Evolutionary conservation across 2,113 vertebrate genomes (phyloP), one percentile per base, ranked within the genome.

Genomic region (Aspiorhynchus laticeps): DNA sequence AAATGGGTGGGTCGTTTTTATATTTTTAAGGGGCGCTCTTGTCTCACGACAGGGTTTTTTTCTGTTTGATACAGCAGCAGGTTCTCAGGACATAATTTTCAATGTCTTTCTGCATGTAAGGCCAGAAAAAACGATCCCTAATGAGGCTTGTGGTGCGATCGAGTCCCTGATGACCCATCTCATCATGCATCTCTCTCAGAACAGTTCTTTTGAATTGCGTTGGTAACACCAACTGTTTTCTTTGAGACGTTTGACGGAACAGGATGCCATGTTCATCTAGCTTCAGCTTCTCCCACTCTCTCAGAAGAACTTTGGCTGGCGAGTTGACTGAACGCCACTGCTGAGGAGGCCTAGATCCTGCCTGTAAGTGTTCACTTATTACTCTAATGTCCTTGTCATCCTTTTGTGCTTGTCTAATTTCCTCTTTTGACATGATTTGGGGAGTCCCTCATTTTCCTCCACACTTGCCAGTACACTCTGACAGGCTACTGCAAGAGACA

Each of bases 211-310:
- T 26, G 3, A 63, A 63, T 5, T 63, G 59, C 0, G 10, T 5
- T 12, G 59, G 59, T 26, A 63, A 63, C 1, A 63, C n/a, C 10
- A 63, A 10, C 59, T 63, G 59, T 26, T 4, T 5, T 2, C 10
- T 63, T 12, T 12, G 59, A 24, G 8, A 36, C 9, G 21, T 46
- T 1, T 7, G 14, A 6, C 24, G 7, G 12, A 31, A 83, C 2
- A 73, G 33, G 4, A 41, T 24, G 17, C 36, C 19, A 24, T 73
- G 33, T 73, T 73, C 33, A 41, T 73, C 33, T 2, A 41, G 7
- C 69, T 73, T 73, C 14, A 73, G 17, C 17, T 73, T 73, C 1
- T 43, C 71, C 71, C 71, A 74, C 6, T 74, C 71, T 74, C 71
- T 74, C 36, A 36, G 4, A 43, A 74, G 71, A 12, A 21, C 9